A percentile compares a stretch with the other conserved stretches of the same genome.
Evolutionary conservation across 1,140 invertebrate genomes (phyloP).

Genomic region (Drosophila ogumai): DNA sequence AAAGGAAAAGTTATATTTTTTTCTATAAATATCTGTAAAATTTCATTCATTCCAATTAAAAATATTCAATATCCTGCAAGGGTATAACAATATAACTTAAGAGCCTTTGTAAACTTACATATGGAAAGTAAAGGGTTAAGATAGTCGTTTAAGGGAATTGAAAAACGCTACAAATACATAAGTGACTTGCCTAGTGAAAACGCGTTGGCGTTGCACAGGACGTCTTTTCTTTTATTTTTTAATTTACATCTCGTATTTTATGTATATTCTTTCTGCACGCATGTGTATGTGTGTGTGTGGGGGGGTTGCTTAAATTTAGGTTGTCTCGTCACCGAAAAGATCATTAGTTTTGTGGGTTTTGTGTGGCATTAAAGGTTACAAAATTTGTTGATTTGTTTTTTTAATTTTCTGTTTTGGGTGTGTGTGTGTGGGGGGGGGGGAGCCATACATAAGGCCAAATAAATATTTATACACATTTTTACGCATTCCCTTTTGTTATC

Average conservation of each 20-base stretch:
- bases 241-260: slow-evolving; percentile 58
- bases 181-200: slow-evolving; percentile 15
- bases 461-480: slow-evolving; percentile 55
- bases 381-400: not conserved
- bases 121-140: no score
- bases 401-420: slow-evolving; percentile 3
- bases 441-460: slow-evolving; percentile 36
- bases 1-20: no score
- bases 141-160: not conserved
- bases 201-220: slow-evolving; percentile 8
- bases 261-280: slow-evolving; percentile 41
- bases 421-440: no score
- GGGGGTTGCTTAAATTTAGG: slow-evolving; percentile 47
- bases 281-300: slow-evolving; percentile 12
- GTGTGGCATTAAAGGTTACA: slow-evolving; percentile 36
- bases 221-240: slow-evolving; percentile 35
- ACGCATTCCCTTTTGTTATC: slow-evolving; percentile 1
- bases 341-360: slow-evolving; percentile 32
- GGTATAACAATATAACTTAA: no score
- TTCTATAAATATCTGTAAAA: no score
- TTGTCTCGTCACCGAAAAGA: slow-evolving; percentile 50
- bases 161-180: slow-evolving; percentile 20
- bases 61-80: no score
- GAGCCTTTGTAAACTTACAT: not conserved
- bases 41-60: no score